Evolutionary conservation across 2,888 invertebrate species (phyloP), one percentile per base, ranked within the genome.

Genomic region (Agrochola litura): DNA sequence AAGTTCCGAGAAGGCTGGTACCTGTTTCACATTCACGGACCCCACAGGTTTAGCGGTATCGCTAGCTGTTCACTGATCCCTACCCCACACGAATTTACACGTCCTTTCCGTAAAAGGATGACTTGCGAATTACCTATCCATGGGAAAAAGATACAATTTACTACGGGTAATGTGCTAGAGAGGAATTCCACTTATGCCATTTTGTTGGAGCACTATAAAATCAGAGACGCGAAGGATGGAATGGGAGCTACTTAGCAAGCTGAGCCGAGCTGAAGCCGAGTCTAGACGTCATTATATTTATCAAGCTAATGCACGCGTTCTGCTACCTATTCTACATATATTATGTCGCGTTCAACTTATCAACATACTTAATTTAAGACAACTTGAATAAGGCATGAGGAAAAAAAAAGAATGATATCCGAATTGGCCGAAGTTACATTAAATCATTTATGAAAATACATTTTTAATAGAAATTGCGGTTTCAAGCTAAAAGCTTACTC

Each of bases 1-100:
- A 41, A 77, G 67, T 91, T 90, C 90, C 56, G 64, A 83, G 89
- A 90, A 91, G 81, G 76, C 30, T 46, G 37, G 56, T 86, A 86
- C 85, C 89, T 86, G 88, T 74, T 84, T 76, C 80, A 80, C 73
- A 60, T 46, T 67, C 61, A 52, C 75, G 67, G 84, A 90, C 83
- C 84, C 76, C 87, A 86, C 85, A 84, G 61, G 76, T 82, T 79
- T 78, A 82, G 80, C 37, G 67, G 76, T 73, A 68, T 81, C 61
- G 69, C 56, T 69, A 70, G 41, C n/a, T 77, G 74, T 75, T 74
- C 70, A 72, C 76, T 82, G 76, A 77, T 71, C 79, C 74, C 54
- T 73, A 83, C 64, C 68, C 63, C 74, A 77, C 67, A 64, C 65
- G 75, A 83, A 77, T 83, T 77, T 71, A 71, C 78, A 72, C 73